Percentiles rank a stretch among this genome's conserved stretches.
phyloP scores from a whole-genome alignment of 2,113 vertebrate genomes.

The Leiothrix lutea region DNA sequence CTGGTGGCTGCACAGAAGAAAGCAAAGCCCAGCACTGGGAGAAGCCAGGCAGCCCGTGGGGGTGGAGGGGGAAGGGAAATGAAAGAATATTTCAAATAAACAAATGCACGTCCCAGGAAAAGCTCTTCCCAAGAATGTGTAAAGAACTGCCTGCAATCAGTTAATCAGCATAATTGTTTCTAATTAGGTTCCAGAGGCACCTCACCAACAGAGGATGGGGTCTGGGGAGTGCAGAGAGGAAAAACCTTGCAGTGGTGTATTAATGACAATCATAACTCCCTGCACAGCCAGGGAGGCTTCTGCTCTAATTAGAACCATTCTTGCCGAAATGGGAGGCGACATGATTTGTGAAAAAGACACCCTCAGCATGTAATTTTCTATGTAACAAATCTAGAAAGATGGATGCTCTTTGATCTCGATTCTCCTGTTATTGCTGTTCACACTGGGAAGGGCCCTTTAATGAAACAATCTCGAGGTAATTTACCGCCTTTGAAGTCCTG shows the following conservation, averaged over 20 bases:
- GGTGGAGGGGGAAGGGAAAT: slow-evolving; percentile 45
- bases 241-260: slow-evolving; percentile 41
- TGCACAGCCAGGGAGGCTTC: slow-evolving; percentile 46
- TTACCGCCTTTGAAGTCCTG: slow-evolving; percentile 78
- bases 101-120: slow-evolving; percentile 44
- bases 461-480: slow-evolving; percentile 76
- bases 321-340: slow-evolving; percentile 65
- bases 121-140: slow-evolving; percentile 68
- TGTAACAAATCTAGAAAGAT: slow-evolving; percentile 70
- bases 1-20: background rate
- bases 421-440: slow-evolving; percentile 66
- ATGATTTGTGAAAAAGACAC: slow-evolving; percentile 66
- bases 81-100: slow-evolving; percentile 56
- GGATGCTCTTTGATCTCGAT: slow-evolving; percentile 74
- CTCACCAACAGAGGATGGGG: slow-evolving; percentile 6
- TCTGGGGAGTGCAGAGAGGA: background rate
- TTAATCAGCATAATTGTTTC: slow-evolving; percentile 75
- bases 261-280: slow-evolving; percentile 69
- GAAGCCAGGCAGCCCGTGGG: background rate
- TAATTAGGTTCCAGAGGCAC: slow-evolving; percentile 71
- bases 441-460: slow-evolving; percentile 73
- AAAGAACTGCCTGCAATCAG: slow-evolving; percentile 70
- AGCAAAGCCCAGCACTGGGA: background rate
- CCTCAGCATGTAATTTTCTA: slow-evolving; percentile 63
- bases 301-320: slow-evolving; percentile 70